A percentile compares a stretch with the other conserved stretches of the same genome.
Conservation (phyloP, 2,888 invertebrate genomes). For the Cerastis leucographa region DNA sequence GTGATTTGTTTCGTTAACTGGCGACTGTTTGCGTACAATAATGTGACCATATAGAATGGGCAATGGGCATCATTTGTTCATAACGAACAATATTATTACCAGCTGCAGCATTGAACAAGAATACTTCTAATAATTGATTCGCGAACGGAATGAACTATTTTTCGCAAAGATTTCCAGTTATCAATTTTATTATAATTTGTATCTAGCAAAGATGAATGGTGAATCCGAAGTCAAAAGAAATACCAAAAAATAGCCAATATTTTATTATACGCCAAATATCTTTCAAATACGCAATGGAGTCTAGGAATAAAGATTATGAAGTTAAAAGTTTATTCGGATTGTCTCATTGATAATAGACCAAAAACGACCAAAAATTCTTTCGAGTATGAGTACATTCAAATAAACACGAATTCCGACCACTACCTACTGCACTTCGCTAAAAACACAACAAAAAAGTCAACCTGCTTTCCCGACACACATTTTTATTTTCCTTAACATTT, state of each 20-base stretch:
- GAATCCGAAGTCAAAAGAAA: no score
- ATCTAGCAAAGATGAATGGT: background rate
- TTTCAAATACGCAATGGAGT: no score
- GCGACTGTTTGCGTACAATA: background rate
- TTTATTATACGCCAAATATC: no score
- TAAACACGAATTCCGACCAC: conserved; percentile 31
- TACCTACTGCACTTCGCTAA: conserved; percentile 50
- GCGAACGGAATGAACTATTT: background rate
- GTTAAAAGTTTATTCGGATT: background rate
- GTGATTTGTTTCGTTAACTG: background rate
- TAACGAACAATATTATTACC: background rate
- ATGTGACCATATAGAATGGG: no score
- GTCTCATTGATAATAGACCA: background rate
- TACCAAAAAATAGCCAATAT: no score
- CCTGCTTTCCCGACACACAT: conserved; percentile 61
- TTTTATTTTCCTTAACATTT: conserved; percentile 72
- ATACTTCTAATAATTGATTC: background rate
- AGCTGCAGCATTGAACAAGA: background rate
- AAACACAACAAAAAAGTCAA: conserved; percentile 61
- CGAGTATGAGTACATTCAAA: conserved; percentile 23
- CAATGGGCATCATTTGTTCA: background rate
- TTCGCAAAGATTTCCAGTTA: background rate
- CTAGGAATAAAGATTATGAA: no score
- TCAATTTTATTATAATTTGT: background rate
- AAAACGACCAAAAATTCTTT: conserved; percentile 10